phyloP scores from a whole-genome alignment of 2,888 invertebrate species.

The Erpobdella octoculata region DNA sequence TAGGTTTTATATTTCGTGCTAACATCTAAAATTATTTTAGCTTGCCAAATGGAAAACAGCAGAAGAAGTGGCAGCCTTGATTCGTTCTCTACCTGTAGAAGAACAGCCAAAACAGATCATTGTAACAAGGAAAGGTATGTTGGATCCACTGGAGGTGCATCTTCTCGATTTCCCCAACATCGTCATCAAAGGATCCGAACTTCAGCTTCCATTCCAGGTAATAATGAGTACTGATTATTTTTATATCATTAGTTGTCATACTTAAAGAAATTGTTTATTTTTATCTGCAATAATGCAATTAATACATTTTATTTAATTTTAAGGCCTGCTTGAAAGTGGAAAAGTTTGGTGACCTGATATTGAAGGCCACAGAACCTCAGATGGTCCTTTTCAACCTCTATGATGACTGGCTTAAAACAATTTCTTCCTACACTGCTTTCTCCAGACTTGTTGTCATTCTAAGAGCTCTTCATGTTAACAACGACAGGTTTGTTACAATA shows the following conservation, averaged over 20 bases:
- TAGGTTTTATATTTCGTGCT: neutral
- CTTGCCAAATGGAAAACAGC: conserved; percentile 99
- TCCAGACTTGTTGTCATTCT: conserved; percentile 91
- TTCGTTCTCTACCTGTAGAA: conserved; percentile 95
- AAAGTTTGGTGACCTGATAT: conserved; percentile 95
- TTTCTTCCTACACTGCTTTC: conserved; percentile 97
- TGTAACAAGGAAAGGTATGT: conserved; percentile 98
- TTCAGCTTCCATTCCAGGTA: conserved; percentile 93
- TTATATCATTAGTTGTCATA: conserved; percentile 61
- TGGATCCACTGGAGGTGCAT: conserved; percentile 97
- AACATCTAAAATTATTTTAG: conserved; percentile 49
- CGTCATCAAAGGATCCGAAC: conserved; percentile 96
- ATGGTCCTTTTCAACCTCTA: conserved; percentile 99
- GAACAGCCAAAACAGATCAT: conserved; percentile 99
- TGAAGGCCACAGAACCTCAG: conserved; percentile 98
- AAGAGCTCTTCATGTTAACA: conserved; percentile 93
- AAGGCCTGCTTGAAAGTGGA: conserved; percentile 60
- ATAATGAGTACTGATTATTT: too few relatives aligned
- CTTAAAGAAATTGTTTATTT: neutral
- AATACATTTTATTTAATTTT: neutral
- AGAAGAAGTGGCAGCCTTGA: conserved; percentile 97
- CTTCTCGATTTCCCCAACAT: conserved; percentile 99
- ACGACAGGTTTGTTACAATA: too few relatives aligned
- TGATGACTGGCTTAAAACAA: conserved; percentile 98
- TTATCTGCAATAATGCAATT: too few relatives aligned